phyloP scores from a whole-genome alignment of 37 sponge, comb jelly and placozoan species.

The Petrosia ficiformis region DNA sequence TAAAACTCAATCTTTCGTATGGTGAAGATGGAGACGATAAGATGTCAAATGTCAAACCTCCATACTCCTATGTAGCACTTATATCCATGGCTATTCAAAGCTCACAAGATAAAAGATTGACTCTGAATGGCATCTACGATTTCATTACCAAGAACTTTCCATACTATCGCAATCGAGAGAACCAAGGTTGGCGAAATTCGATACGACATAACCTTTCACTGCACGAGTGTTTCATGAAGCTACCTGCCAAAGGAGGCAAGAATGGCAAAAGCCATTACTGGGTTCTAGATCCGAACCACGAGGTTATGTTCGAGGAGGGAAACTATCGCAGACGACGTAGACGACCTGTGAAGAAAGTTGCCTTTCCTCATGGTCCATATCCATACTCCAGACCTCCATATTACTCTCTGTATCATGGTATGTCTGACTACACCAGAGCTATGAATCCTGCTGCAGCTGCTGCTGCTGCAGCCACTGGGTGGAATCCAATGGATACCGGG shows the following conservation, averaged over 20 bases:
- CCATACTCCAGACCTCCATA: neutral
- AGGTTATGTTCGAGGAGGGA: constrained; percentile 90
- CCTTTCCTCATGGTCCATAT: constrained; percentile 11
- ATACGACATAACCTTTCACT: constrained; percentile 94
- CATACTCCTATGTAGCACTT: constrained; percentile 90
- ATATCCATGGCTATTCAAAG: constrained; percentile 94
- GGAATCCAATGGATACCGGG: neutral
- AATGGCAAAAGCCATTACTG: constrained; percentile 93
- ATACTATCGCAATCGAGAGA: constrained; percentile 87
- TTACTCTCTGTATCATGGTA: neutral
- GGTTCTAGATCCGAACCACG: constrained; percentile 83
- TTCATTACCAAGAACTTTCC: constrained; percentile 90
- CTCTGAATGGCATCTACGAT: constrained; percentile 90
- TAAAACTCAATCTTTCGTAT: constrained; percentile 52
- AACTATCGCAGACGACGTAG: constrained; percentile 83
- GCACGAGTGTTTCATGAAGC: constrained; percentile 94
- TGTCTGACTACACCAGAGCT: neutral
- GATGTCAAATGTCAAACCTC: constrained; percentile 80
- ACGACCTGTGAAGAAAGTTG: constrained; percentile 71
- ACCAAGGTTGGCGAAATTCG: constrained; percentile 96
- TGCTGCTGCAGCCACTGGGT: constrained; percentile 14
- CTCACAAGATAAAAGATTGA: constrained; percentile 76
- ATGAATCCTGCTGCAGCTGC: neutral
- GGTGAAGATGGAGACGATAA: constrained; percentile 60
- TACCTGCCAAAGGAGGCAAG: constrained; percentile 81